Evolutionary conservation across 2,888 invertebrate genomes (phyloP), one percentile per base, ranked within the genome.

Genomic region (Leptinotarsa haldemani): DNA sequence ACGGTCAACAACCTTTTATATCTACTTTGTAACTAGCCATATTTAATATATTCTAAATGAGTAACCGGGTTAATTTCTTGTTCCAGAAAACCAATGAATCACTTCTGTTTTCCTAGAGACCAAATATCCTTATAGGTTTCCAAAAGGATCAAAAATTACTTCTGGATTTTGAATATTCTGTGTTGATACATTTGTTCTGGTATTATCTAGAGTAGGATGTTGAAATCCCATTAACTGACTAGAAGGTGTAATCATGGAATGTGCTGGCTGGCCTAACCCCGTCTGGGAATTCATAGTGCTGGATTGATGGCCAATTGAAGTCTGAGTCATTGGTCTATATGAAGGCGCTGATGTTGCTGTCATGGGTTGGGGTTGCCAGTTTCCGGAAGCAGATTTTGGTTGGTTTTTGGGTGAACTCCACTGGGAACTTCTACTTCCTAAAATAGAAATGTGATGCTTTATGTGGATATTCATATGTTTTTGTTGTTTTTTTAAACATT

Each of bases 301-400:
- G 12, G 61, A n/a, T 18, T 61, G 61, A 40, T 30, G 16, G 15
- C 61, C 61, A 7, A 40, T 16, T 16, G n/a, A 25, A 61, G 61
- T 15, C 18, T 61, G 61, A 12, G 61, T 61, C 61, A 61, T 61
- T 13, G 40, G 25, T 40, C 61, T 61, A 30, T 61, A 61, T 3
- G 61, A 16, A 15, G 61, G 61, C 40, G 40, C 16, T 30, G 61
- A 61, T n/a, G 61, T 61, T 3, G 94, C 94, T 82, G 94, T 94
- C 94, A 95, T 94, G 50, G 95, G 94, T 87, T 95, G 95, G 78
- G 95, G 95, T 83, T 92, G 94, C 75, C 75, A 75, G 47, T 66
- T 56, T 9, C 65, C 71, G 30, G 75, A 87, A 95, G 95, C 78
- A 95, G 95, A 83, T 92, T 94, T 96, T 80, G 95, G 95, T 78